Base-by-base conservation (phyloP, 2,888 invertebrate genomes). In the Heliothis peltigera region DNA sequence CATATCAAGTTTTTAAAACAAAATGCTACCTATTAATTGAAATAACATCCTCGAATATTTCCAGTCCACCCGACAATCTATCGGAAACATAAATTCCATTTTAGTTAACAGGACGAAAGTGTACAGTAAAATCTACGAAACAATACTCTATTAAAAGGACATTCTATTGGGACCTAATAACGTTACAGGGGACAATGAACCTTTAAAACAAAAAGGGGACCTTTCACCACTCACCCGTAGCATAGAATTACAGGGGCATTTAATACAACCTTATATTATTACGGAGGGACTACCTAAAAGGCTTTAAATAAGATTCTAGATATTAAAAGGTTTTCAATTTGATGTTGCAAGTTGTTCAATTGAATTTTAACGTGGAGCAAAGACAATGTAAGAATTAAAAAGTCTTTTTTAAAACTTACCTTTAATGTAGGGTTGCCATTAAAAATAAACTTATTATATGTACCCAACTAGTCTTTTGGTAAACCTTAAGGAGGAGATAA, bases 201-300 rank as follows among this genome's bases (percentile, higher is more conserved):
- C 52, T 55, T 32, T 19, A 48, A 42, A 69, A 69, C 77, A 76
- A 77, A 74, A 77, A 59, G 58, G 59, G n/a, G n/a, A 1, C 73
- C 77, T 67, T 60, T 63, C 53, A 65, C 44, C 53, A 53, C 32
- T n/a, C 46, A 25, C 18, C n/a, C 25, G 47, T 46, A 28, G 35
- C 51, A 22, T 35, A 58, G 51, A 75, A 64, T 75, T 75, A 70
- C 25, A 35, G 17, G 17, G 35, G 17, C 56, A 76, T 70, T 64
- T 65, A 58, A n/a, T n/a, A n/a, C n/a, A n/a, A n/a, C n/a, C n/a
- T n/a, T n/a, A n/a, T n/a, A n/a, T n/a, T 60, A 58, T 61, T 43
- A 43, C 28, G 60, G 63, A 75, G 48, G 70, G 55, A 39, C 21
- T 17, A 43, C 39, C 8, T 47, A 55, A 35, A 68, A 48, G 48